Evolutionary conservation across 35 echinoderm and acorn worm species (phyloP).

Genomic region (Acanthaster planci): DNA sequence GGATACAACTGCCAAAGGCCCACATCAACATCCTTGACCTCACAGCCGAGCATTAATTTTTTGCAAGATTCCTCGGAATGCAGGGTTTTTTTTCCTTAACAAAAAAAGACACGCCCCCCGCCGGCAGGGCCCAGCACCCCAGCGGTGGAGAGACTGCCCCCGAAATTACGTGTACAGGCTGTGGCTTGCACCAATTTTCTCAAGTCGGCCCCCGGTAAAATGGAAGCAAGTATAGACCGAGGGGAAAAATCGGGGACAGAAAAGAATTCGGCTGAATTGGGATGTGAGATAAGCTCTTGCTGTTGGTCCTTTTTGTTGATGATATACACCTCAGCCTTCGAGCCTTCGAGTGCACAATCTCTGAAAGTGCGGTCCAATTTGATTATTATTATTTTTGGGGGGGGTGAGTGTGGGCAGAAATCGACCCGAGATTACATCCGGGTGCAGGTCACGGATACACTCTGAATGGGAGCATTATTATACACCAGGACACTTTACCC

Average conservation of each 20-base stretch:
- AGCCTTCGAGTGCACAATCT: background rate
- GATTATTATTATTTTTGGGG: background rate
- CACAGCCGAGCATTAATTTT: background rate
- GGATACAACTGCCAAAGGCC: too few relatives aligned
- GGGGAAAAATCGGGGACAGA: background rate
- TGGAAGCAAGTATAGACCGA: background rate
- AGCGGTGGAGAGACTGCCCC: background rate
- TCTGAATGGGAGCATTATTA: too few relatives aligned
- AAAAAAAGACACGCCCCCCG: slow-evolving; percentile 11
- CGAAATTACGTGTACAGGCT: slow-evolving; percentile 16
- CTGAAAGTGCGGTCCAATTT: background rate
- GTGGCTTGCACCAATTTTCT: background rate
- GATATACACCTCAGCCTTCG: background rate
- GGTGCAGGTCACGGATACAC: too few relatives aligned
- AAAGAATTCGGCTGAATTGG: slow-evolving; percentile 2
- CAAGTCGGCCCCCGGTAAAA: too few relatives aligned
- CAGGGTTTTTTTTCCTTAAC: background rate
- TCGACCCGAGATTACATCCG: background rate
- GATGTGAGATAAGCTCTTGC: background rate
- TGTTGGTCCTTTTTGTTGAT: background rate
- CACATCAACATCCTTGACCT: slow-evolving; percentile 7
- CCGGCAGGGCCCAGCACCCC: background rate
- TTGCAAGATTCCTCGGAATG: background rate
- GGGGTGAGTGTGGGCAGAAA: background rate
- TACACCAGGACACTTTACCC: too few relatives aligned